A percentile compares a stretch with the other conserved stretches of the same genome.
These are phyloP conservation scores for Hipposideros armiger DNA, from an alignment of 2,113 vertebrate genomes.

Conservation along the genomic window DNA sequence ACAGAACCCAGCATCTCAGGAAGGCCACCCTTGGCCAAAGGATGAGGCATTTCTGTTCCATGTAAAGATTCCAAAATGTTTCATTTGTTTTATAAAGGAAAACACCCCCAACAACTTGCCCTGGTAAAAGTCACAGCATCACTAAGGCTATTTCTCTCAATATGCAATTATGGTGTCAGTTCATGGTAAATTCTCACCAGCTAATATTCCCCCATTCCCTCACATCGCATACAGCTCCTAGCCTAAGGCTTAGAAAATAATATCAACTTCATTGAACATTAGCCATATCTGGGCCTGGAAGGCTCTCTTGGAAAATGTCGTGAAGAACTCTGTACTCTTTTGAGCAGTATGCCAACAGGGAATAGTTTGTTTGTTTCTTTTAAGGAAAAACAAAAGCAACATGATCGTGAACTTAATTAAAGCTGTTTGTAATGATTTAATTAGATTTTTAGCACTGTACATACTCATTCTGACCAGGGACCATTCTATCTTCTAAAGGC, in stretches of 20 bases:
- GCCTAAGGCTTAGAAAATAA: not conserved
- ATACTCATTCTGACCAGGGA: constrained; percentile 83
- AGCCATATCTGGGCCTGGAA: not conserved
- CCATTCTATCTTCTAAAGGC: constrained; percentile 81
- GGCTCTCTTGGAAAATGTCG: not conserved
- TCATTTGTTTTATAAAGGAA: not conserved
- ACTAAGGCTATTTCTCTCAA: not conserved
- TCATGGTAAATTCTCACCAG: not conserved
- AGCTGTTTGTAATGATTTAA: constrained; percentile 83
- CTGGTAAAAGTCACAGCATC: not conserved
- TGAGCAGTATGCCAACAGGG: not conserved
- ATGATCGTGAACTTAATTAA: constrained; percentile 85
- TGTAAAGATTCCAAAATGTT: not conserved
- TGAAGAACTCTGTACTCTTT: not conserved
- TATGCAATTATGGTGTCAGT: not conserved
- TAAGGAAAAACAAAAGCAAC: constrained; percentile 80
- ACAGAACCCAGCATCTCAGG: not conserved
- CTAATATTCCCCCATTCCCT: not conserved
- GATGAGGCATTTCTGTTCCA: not conserved
- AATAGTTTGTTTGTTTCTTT: constrained; percentile 56
- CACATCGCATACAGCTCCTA: too few species aligned
- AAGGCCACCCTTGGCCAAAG: not conserved
- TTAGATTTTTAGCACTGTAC: constrained; percentile 85
- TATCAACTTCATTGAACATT: not conserved
- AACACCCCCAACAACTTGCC: not conserved